Evolutionary conservation across 2,888 invertebrate species (phyloP).

Genomic region (Lagria hirta): DNA sequence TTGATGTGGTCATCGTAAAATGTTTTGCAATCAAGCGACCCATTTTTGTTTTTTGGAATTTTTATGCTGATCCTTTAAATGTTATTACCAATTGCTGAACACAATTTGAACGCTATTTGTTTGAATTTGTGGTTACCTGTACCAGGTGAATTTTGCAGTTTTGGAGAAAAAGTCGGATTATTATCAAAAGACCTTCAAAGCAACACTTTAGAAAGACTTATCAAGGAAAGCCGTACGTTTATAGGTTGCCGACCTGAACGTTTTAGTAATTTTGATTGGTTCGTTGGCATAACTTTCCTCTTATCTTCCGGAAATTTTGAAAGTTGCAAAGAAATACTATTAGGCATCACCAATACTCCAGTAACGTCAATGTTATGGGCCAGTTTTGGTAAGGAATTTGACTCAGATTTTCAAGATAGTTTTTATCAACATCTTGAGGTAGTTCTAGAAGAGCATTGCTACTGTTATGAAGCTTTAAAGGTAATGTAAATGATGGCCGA

Average conservation of each 20-base stretch:
- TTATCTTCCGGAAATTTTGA: slow-evolving; percentile 29
- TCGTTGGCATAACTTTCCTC: slow-evolving; percentile 33
- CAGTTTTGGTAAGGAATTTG: slow-evolving; percentile 26
- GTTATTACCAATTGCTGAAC: too few species aligned
- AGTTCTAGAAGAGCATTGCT: slow-evolving; percentile 31
- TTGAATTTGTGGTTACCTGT: too few species aligned
- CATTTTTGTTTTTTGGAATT: too few species aligned
- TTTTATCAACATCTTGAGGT: slow-evolving; percentile 33
- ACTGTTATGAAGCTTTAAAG: slow-evolving; percentile 16
- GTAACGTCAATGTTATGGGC: slow-evolving; percentile 32
- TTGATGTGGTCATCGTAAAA: too few species aligned
- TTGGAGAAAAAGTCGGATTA: slow-evolving; percentile 30
- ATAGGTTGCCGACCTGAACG: slow-evolving; percentile 27
- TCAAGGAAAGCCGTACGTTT: slow-evolving; percentile 33
- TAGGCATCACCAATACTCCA: slow-evolving; percentile 28
- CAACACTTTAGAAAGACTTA: slow-evolving; percentile 28
- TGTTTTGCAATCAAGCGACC: too few species aligned
- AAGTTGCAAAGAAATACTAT: slow-evolving; percentile 28
- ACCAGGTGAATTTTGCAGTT: slow-evolving; percentile 28
- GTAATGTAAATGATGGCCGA: slow-evolving; percentile 1
- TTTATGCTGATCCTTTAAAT: too few species aligned
- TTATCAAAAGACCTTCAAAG: slow-evolving; percentile 21
- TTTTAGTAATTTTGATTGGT: slow-evolving; percentile 37
- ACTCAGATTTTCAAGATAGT: slow-evolving; percentile 19
- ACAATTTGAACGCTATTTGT: too few species aligned